Evolutionary conservation across 64 coral and sea anemone genomes (phyloP).

Genomic region (Actinia tenebrosa): DNA sequence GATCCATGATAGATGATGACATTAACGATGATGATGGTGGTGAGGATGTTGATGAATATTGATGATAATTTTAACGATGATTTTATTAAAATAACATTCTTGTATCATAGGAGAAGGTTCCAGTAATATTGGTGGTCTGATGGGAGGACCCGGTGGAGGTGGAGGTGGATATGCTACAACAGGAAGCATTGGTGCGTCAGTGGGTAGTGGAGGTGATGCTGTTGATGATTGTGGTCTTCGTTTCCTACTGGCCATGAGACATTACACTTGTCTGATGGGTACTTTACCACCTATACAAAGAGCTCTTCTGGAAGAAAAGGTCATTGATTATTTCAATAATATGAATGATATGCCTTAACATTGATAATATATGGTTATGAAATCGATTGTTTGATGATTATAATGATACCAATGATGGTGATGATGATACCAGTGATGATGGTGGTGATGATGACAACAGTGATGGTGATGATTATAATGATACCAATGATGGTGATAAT

Average conservation of each 20-base stretch:
- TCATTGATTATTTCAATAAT: background rate
- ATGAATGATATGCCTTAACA: background rate
- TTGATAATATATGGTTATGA: background rate
- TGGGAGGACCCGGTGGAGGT: constrained; percentile 95
- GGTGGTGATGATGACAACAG: too few relatives aligned
- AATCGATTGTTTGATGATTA: too few relatives aligned
- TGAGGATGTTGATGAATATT: background rate
- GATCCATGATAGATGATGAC: too few relatives aligned
- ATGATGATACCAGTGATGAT: too few relatives aligned
- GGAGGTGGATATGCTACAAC: constrained; percentile 99
- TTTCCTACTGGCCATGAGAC: constrained; percentile 93
- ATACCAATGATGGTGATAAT: background rate
- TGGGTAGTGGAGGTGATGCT: constrained; percentile 97
- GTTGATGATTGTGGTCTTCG: constrained; percentile 97
- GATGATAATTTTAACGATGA: background rate
- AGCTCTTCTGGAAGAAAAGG: constrained; percentile 76
- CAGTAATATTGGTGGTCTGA: constrained; percentile 63
- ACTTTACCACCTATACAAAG: constrained; percentile 80
- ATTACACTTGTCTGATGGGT: constrained; percentile 95
- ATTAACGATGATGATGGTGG: background rate
- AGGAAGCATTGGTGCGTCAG: constrained; percentile 96
- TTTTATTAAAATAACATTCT: background rate
- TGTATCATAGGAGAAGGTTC: constrained; percentile 59
- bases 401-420: too few relatives aligned
- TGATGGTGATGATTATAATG: too few relatives aligned